Percentiles rank a stretch among this genome's conserved stretches.
Conservation (phyloP, 2,888 invertebrate species). For the Caenorhabditis doughertyi region DNA sequence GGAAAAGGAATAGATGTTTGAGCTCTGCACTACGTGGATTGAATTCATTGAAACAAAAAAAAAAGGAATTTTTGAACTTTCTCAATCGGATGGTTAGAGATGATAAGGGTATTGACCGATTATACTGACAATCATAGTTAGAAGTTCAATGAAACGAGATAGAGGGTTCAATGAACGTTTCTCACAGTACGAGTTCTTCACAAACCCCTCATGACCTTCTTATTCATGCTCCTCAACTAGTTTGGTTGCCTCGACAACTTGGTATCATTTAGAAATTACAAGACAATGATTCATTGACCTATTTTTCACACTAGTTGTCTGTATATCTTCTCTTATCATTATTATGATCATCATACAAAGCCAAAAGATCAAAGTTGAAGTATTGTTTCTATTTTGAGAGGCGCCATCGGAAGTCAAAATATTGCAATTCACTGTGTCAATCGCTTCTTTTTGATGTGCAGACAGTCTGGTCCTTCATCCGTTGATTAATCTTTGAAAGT, state of each 20-base stretch:
- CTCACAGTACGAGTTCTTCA: too few relatives aligned
- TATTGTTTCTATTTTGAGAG: slow-evolving; percentile 27
- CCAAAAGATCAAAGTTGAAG: slow-evolving; percentile 55
- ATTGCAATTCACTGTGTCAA: not conserved
- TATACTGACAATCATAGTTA: too few relatives aligned
- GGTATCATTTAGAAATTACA: not conserved
- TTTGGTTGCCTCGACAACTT: too few relatives aligned
- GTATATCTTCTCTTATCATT: not conserved
- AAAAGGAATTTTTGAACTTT: slow-evolving; percentile 13
- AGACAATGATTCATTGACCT: slow-evolving; percentile 18
- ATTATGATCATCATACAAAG: slow-evolving; percentile 25
- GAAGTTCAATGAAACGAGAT: too few relatives aligned
- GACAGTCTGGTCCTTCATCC: slow-evolving; percentile 36
- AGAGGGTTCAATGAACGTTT: too few relatives aligned
- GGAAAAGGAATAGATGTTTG: slow-evolving; percentile 41
- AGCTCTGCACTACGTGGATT: not conserved
- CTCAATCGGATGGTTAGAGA: not conserved
- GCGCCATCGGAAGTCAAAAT: not conserved
- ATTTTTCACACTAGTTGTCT: not conserved
- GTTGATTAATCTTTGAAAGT: slow-evolving; percentile 53
- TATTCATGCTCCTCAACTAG: too few relatives aligned
- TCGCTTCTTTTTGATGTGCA: slow-evolving; percentile 1
- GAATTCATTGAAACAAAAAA: not conserved
- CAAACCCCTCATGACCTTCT: too few relatives aligned
- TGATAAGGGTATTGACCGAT: too few relatives aligned